Evolutionary conservation across 2,797 vertebrate species (phyloP), one percentile per base, ranked within the genome.

Genomic region (Gorsachius magnificus): DNA sequence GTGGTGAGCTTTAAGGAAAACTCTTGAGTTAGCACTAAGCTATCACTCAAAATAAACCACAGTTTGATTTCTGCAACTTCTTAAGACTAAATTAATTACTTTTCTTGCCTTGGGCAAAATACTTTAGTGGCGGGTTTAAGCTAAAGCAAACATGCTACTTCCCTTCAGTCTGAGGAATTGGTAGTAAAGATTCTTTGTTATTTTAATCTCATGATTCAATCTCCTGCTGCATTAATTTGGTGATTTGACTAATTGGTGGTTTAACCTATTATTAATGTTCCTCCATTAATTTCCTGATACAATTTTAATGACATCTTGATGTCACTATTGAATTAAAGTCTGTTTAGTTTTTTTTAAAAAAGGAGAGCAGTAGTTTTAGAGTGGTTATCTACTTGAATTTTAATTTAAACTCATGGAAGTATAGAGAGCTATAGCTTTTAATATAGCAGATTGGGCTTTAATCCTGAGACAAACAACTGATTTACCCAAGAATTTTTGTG

Each of bases 251-350:
- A 95, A 95, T 93, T 95, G 83, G 77, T 96, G 61, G 84, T 85
- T 96, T 97, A 96, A 95, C 92, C 92, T 93, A 95, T 94, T 94
- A 96, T 96, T 93, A 96, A 95, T 91, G 75, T 92, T 95, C 69
- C 71, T 93, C 81, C 90, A 94, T 89, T 96, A 94, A 95, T 96
- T 95, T 94, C 61, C 75, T 90, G 93, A 95, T 95, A 92, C 81
- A 93, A 92, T 93, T 96, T 96, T 96, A 94, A 86, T 89, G 93
- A 85, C 84, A 90, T 94, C 50, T 96, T 76, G 71, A 89, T 96
- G 90, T 95, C 85, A 96, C 71, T 83, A 57, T 87, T 86, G 76
- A 90, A 97, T 95, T 96, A 79, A 93, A 93, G 43, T 66, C 51
- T 93, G 66, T 83, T 94, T 88, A 81, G 50, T 33, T 86, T 38